Evolutionary conservation across 2,797 vertebrate species (phyloP).

Genomic region (Pempheris klunzingeri): DNA sequence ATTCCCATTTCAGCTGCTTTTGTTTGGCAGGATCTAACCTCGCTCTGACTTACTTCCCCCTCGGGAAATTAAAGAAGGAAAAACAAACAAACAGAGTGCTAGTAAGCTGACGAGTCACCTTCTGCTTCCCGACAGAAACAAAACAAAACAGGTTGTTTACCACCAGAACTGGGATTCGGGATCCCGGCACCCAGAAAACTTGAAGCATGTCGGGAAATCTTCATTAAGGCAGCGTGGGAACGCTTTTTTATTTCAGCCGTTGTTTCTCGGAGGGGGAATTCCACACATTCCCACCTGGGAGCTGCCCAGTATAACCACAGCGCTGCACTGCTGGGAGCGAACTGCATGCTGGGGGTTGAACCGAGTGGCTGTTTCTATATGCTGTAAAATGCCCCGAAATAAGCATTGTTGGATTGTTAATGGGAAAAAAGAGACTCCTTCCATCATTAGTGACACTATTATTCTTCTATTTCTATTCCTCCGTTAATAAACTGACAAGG

Average conservation of each 20-base stretch:
- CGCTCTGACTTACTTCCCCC: slow-evolving; percentile 11
- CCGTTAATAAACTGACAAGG: no score
- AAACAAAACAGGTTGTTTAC: slow-evolving; percentile 48
- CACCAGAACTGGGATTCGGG: background rate
- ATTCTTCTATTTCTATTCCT: no score
- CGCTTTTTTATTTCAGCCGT: background rate
- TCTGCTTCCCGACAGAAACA: slow-evolving; percentile 45
- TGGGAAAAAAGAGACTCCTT: background rate
- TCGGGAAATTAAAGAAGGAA: slow-evolving; percentile 33
- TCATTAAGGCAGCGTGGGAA: slow-evolving; percentile 36
- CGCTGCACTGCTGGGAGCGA: background rate
- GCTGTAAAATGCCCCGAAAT: background rate
- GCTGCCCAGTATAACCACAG: slow-evolving; percentile 34
- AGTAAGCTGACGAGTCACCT: slow-evolving; percentile 30
- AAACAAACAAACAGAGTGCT: slow-evolving; percentile 35
- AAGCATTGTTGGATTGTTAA: background rate
- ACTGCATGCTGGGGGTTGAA: slow-evolving; percentile 6
- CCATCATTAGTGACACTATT: no score
- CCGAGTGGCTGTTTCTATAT: background rate
- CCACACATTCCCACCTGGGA: slow-evolving; percentile 37
- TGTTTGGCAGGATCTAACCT: background rate
- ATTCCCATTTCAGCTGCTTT: slow-evolving; percentile 2
- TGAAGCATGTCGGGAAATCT: slow-evolving; percentile 19
- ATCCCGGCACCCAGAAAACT: background rate
- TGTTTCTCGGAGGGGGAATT: slow-evolving; percentile 18